phyloP scores from a whole-genome alignment of 2,113 vertebrate genomes.

The Ginglymostoma cirratum region DNA sequence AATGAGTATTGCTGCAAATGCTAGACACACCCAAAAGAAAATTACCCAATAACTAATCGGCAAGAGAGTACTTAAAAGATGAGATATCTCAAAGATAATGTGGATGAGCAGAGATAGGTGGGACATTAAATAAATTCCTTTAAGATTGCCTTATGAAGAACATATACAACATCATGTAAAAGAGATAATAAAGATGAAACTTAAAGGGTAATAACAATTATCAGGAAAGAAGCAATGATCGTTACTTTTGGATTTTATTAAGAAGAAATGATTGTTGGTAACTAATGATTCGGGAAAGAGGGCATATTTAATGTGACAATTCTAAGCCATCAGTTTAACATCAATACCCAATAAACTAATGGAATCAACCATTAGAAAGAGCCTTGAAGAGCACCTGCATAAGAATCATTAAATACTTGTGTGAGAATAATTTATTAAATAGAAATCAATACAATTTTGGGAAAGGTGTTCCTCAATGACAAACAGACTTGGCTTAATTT shows the following conservation, averaged over 20 bases:
- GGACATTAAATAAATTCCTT: not conserved
- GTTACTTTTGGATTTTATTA: no score
- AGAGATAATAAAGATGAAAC: not conserved
- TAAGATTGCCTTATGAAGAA: not conserved
- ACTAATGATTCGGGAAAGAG: not conserved
- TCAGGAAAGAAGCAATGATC: not conserved
- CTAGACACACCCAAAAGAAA: not conserved
- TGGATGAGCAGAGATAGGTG: not conserved
- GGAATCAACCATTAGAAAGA: no score
- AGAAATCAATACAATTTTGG: no score
- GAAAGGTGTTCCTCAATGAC: not conserved
- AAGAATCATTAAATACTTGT: no score
- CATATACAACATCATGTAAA: not conserved
- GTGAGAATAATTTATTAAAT: no score
- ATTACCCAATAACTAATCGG: not conserved
- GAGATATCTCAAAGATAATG: not conserved
- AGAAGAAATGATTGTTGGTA: not conserved
- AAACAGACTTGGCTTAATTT: not conserved
- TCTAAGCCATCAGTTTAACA: no score
- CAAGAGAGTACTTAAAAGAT: not conserved
- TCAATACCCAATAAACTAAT: no score
- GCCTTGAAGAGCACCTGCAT: no score
- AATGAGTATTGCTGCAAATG: not conserved
- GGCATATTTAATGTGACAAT: no score
- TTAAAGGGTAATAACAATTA: not conserved